Evolutionary conservation across 2,797 vertebrate species (phyloP), one percentile per base, ranked within the genome.

Genomic region (Prunella strophiata): DNA sequence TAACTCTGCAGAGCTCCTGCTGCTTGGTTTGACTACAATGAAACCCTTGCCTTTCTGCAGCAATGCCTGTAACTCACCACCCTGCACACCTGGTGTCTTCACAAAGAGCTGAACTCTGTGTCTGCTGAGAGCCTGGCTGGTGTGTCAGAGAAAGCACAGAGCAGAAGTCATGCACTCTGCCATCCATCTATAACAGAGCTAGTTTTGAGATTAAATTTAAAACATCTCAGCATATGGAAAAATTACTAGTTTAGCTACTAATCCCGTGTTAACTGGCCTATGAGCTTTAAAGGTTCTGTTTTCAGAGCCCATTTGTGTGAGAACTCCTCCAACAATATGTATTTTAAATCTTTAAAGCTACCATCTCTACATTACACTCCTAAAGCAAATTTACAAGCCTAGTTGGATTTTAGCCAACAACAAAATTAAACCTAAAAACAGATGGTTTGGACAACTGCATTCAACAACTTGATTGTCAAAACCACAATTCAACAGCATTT

Each of bases 71-170:
- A 50, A 38, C 45, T 36, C 12, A 2, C 26, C 10, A 2, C 14
- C 34, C 42, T 4, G 2, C 5, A 7, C 0, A 0, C 13, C 14
- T 47, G 16, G 13, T 50, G n/a, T 55, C 48, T 38, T 59, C 38
- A 4, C 5, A 4, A 23, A 61, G 67, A 43, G 52, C 10, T 7
- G 22, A 54, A 12, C 52, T 43, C 17, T 6, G 47, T 5, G 36
- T 5, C 27, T 45, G 18, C 27, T 20, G 12, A 11, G 34, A 36
- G 17, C 51, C 30, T 4, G 38, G 10, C 32, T 38, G 18, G 11
- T 57, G 18, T 4, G 19, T 18, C 7, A 13, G 19, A 47, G 51
- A 67, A 48, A 52, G 65, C 38, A 59, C 65, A 52, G 38, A 67
- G 30, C 38, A 22, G 26, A 5, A 34, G 17, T 30, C 10, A 11